These are phyloP conservation scores for Tetanocera ferruginea DNA, from an alignment of 2,888 invertebrate species.

Conservation along the genomic window DNA sequence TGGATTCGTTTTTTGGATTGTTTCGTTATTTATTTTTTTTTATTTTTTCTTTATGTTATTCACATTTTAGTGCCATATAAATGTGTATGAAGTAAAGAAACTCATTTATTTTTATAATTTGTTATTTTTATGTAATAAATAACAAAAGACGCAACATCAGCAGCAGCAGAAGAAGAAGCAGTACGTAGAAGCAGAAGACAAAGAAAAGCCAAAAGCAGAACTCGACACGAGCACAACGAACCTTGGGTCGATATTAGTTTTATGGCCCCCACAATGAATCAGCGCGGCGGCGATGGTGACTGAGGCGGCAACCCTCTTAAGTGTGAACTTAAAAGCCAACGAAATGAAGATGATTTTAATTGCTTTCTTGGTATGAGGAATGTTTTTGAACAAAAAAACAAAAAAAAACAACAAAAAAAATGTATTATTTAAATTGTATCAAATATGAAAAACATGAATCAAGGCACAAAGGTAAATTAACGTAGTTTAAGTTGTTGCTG, in stretches of 20 bases:
- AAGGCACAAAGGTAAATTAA: not conserved
- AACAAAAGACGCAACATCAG: not conserved
- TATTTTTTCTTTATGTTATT: slow-evolving; percentile 15
- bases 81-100: slow-evolving; percentile 45
- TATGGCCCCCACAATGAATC: slow-evolving; percentile 5
- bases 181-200: not conserved
- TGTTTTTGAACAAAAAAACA: not conserved
- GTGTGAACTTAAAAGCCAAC: slow-evolving; percentile 11
- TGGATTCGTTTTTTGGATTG: slow-evolving; percentile 55
- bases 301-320: not conserved
- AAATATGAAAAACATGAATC: not conserved
- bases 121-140: slow-evolving; percentile 44
- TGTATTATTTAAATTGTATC: slow-evolving; percentile 1
- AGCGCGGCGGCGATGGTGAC: not conserved
- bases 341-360: slow-evolving; percentile 21
- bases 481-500: not conserved
- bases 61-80: slow-evolving; percentile 36
- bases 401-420: not conserved
- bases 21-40: no score
- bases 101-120: slow-evolving; percentile 54
- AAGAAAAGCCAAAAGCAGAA: not conserved
- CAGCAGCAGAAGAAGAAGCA: not conserved
- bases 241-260: slow-evolving; percentile 29
- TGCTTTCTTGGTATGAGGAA: slow-evolving; percentile 24
- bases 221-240: slow-evolving; percentile 34